phyloP scores from a whole-genome alignment of 2,113 vertebrate genomes.

The Myotis brandtii region DNA sequence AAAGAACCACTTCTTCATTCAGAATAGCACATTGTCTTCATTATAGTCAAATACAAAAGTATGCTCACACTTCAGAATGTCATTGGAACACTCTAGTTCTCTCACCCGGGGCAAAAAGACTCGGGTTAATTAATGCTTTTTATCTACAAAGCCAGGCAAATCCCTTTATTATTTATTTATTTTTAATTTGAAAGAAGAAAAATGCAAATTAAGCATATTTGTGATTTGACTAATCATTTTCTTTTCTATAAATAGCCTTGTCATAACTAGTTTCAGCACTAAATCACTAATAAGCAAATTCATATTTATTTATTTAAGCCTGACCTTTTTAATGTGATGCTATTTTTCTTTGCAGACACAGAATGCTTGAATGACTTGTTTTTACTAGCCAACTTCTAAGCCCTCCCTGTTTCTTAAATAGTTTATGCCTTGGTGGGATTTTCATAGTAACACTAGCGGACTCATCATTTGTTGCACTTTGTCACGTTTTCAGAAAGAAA shows the following conservation, averaged over 20 bases:
- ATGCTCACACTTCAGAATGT: background rate
- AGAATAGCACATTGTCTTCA: conserved; percentile 57
- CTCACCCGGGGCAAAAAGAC: background rate
- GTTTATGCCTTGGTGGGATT: background rate
- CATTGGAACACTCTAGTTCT: background rate
- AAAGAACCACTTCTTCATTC: conserved; percentile 45
- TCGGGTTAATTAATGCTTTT: background rate
- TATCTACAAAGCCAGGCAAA: background rate
- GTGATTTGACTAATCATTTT: background rate
- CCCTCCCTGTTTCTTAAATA: background rate
- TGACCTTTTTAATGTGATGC: background rate
- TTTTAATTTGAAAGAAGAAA: conserved; percentile 15
- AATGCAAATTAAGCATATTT: background rate
- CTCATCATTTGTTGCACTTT: fast-evolving
- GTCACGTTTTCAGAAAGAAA: background rate
- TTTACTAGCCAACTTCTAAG: background rate
- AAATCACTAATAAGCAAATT: background rate
- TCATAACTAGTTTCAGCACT: background rate
- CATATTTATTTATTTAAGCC: background rate
- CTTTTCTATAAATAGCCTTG: background rate
- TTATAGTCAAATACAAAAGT: conserved; percentile 51
- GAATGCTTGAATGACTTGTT: background rate
- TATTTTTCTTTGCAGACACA: background rate
- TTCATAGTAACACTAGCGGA: background rate
- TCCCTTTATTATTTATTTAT: background rate